phyloP scores from a whole-genome alignment of 2,797 vertebrate genomes.

The Gallinago stenura region DNA sequence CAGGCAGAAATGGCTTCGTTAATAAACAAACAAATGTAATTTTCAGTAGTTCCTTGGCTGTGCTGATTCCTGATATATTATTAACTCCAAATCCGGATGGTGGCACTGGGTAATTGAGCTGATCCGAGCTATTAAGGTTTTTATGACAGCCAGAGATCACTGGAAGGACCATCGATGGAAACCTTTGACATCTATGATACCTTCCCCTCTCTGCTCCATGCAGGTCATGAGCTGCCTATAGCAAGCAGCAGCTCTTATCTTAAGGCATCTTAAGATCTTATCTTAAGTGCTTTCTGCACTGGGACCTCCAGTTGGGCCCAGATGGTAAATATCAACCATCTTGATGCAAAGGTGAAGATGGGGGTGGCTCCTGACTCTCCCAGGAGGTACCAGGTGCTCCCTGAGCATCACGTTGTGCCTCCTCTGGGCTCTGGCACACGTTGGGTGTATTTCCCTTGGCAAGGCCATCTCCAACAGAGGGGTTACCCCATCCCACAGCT shows the following conservation, averaged over 20 bases:
- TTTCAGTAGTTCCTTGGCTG: not conserved
- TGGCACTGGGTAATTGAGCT: not conserved
- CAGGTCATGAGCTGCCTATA: not conserved
- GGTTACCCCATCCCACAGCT: not conserved
- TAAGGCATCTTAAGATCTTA: not conserved
- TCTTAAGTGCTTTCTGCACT: not conserved
- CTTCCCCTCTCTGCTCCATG: not conserved
- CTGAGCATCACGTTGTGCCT: not conserved
- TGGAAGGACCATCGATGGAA: not conserved
- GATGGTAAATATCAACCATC: not conserved
- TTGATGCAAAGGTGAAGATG: not conserved
- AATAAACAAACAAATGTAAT: not conserved
- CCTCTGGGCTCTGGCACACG: fast-evolving
- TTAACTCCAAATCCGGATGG: not conserved
- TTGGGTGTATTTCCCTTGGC: not conserved
- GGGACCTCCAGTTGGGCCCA: not conserved
- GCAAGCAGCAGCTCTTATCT: not conserved
- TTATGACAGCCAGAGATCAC: not conserved
- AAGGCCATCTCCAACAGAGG: fast-evolving
- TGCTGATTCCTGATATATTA: not conserved
- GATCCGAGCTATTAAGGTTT: not conserved
- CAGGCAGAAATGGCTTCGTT: not conserved
- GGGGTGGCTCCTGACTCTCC: not conserved
- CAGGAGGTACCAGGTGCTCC: not conserved
- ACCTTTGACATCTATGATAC: not conserved